These are phyloP conservation scores for Poecilia wingei DNA, from an alignment of 2,797 vertebrate species.

Conservation along the genomic window DNA sequence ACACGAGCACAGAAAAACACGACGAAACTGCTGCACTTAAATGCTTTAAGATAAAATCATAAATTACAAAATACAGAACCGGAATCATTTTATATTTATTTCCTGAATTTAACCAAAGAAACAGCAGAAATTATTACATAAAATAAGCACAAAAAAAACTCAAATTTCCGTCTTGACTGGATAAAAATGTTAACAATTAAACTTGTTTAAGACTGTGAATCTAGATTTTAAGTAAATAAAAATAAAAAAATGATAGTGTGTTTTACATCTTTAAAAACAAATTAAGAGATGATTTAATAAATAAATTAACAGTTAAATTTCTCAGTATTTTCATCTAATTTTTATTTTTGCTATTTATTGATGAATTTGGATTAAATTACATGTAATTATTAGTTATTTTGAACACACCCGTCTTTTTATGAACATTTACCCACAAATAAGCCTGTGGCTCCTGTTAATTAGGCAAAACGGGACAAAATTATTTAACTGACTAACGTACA, in stretches of 20 bases:
- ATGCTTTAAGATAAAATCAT: not conserved
- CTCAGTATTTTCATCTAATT: not conserved
- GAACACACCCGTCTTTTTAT: not conserved
- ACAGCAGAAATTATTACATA: not conserved
- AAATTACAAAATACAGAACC: not conserved
- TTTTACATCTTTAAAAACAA: not conserved
- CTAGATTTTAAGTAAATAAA: no score
- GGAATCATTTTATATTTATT: not conserved
- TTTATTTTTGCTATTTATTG: not conserved
- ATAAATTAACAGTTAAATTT: not conserved
- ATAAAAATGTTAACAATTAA: not conserved
- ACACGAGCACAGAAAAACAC: constrained; percentile 7
- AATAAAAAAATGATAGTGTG: not conserved
- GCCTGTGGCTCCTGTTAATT: not conserved
- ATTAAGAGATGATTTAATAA: not conserved
- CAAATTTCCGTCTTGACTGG: not conserved
- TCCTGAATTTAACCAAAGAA: not conserved
- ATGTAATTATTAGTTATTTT: constrained; percentile 1
- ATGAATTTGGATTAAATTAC: not conserved
- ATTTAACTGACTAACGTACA: not conserved
- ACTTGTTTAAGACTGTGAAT: no score
- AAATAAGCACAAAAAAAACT: not conserved
- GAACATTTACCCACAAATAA: not conserved
- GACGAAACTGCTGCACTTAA: not conserved
- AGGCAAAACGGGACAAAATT: not conserved